Evolutionary conservation across 1,140 invertebrate species (phyloP).

Genomic region (Zaprionus taronus): DNA sequence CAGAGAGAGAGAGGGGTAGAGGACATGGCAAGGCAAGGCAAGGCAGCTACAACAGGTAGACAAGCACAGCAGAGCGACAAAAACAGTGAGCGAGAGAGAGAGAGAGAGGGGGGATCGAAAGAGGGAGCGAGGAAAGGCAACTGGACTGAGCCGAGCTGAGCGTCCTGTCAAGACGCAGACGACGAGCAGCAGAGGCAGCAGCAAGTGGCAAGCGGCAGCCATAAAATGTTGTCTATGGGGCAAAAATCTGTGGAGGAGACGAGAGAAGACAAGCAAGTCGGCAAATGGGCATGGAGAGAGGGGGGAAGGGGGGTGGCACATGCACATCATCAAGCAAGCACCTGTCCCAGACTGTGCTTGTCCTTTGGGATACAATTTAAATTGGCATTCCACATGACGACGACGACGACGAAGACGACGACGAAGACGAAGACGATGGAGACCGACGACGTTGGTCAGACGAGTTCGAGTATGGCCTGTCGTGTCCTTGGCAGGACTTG

Average conservation of each 20-base stretch:
- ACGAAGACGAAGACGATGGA: background rate
- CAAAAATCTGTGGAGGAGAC: constrained; percentile 44
- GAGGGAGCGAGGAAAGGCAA: background rate
- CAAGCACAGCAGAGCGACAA: background rate
- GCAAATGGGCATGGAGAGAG: background rate
- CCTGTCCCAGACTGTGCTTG: constrained; percentile 64
- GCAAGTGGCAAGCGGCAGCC: constrained; percentile 30
- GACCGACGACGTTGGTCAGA: background rate
- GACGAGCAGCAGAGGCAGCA: constrained; percentile 26
- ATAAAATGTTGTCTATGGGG: constrained; percentile 57
- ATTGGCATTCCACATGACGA: constrained; percentile 75
- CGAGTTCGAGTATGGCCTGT: background rate
- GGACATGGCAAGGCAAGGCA: constrained; percentile 1
- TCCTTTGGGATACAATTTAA: constrained; percentile 81
- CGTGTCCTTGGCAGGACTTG: constrained; percentile 1
- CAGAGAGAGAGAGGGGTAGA: background rate
- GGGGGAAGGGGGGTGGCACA: background rate
- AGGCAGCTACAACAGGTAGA: constrained; percentile 10
- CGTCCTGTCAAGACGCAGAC: constrained; percentile 73
- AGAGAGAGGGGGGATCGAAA: background rate
- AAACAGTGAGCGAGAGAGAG: constrained; percentile 11
- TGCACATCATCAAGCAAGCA: constrained; percentile 48
- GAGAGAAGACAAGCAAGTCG: background rate
- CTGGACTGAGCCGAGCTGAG: constrained; percentile 3
- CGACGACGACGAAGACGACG: constrained; percentile 2